Evolutionary conservation across 2,888 invertebrate species (phyloP), one percentile per base, ranked within the genome.

Genomic region (Acleris literana): DNA sequence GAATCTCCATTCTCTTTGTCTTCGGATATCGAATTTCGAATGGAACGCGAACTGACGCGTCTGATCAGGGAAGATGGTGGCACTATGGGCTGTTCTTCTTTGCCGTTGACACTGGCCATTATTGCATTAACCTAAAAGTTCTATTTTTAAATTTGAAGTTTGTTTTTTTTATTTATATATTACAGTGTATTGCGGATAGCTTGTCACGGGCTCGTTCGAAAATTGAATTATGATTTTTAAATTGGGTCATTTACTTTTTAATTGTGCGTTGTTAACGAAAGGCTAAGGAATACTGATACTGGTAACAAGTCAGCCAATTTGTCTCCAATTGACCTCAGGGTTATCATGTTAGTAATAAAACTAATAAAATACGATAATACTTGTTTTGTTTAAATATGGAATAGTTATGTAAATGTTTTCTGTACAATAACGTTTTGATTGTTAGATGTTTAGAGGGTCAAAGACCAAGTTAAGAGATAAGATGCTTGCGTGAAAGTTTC

Each of bases 61-160:
- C 92, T 77, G 22, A 92, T 92, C 11, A 92, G 71, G 3, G 92
- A 91, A 33, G 92, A 92, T 46, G 92, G 92, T 53, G 92, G 91
- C 22, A 92, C 87, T 18, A 81, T 72, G 1, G 86, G 83, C 52
- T 72, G 72, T 68, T 81, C 81, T 63, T 88, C 91, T 76, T 87
- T 90, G 77, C 92, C 91, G 75, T 92, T 92, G 51, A 91, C 84
- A 0, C 88, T 80, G 53, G 90, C 83, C 92, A 92, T 91, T 70
- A 46, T 46, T n/a, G 77, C 80, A 68, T 65, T 73, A 66, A 70
- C 72, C 76, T 75, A 70, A 71, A 73, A 60, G 55, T 63, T 55
- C 17, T 49, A 44, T 60, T 66, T 49, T 64, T 57, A 54, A 60
- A n/a, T 48, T 46, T 51, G n/a, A 46, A n/a, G 6, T 25, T 18